phyloP scores from a whole-genome alignment of 2,888 invertebrate genomes.

The Pycnomerus fuliginosus region DNA sequence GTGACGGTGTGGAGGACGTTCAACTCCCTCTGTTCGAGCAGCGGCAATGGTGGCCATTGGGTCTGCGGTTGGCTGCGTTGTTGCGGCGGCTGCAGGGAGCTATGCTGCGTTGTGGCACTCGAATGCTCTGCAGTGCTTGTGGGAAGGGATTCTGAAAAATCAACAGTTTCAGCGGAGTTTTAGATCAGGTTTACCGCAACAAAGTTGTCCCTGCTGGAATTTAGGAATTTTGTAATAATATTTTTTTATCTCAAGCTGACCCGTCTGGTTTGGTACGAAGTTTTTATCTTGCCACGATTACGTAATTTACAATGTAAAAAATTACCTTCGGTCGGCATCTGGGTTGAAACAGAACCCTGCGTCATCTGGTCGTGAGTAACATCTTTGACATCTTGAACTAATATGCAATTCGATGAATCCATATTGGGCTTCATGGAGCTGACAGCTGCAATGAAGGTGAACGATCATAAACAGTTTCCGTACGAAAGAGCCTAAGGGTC shows the following conservation, averaged over 20 bases:
- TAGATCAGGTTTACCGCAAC: not conserved
- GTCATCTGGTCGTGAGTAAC: constrained; percentile 85
- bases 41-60: constrained; percentile 65
- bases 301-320: no score
- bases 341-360: constrained; percentile 71
- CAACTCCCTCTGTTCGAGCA: constrained; percentile 79
- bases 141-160: constrained; percentile 66
- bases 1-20: constrained; percentile 81
- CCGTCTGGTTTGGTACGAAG: not conserved
- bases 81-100: constrained; percentile 68
- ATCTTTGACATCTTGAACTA: constrained; percentile 86
- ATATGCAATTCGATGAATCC: constrained; percentile 85
- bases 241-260: no score
- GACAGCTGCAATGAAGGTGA: constrained; percentile 72
- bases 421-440: constrained; percentile 87
- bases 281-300: constrained; percentile 3
- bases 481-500: no score
- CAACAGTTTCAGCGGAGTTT: constrained; percentile 1
- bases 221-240: no score
- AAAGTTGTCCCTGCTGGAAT: no score
- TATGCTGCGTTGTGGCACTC: constrained; percentile 57
- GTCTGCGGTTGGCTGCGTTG: constrained; percentile 71
- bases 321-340: constrained; percentile 69
- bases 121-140: constrained; percentile 71
- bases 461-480: no score